A percentile compares a stretch with the other conserved stretches of the same genome.
Evolutionary conservation across 2,113 vertebrate genomes (phyloP).

Genomic region (Odocoileus hemionus): DNA sequence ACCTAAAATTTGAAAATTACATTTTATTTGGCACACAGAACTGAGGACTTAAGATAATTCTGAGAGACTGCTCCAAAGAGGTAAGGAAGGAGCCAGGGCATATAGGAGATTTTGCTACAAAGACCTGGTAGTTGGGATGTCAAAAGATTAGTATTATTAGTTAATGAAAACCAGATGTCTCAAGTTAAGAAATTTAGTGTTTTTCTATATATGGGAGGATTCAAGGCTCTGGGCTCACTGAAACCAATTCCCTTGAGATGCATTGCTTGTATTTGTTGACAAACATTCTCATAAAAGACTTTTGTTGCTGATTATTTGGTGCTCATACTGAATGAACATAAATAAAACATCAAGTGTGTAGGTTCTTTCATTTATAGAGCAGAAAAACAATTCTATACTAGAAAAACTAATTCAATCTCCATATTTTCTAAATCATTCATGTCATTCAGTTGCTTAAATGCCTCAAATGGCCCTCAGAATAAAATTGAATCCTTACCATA

Average conservation of each 20-base stretch:
- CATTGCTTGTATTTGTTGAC: not conserved
- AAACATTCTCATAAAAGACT: not conserved
- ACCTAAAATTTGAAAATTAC: not conserved
- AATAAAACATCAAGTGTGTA: not conserved
- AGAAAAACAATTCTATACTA: not conserved
- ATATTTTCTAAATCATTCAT: not conserved
- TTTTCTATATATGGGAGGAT: not conserved
- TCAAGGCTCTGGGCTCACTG: not conserved
- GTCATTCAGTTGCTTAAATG: not conserved
- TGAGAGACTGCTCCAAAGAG: not conserved
- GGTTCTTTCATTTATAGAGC: not conserved
- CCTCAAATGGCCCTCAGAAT: not conserved
- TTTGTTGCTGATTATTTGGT: not conserved
- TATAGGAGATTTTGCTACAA: not conserved
- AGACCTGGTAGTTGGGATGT: not conserved
- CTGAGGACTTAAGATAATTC: not conserved
- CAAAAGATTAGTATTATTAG: not conserved
- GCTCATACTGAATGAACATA: not conserved
- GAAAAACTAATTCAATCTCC: not conserved
- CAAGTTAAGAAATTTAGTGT: not conserved
- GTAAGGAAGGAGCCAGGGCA: not conserved
- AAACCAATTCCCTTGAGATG: not conserved
- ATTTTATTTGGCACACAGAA: not conserved
- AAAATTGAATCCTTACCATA: not conserved
- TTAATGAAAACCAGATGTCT: not conserved